Evolutionary conservation across 2,113 vertebrate genomes (phyloP).

Genomic region (Cranoglanis bouderius): DNA sequence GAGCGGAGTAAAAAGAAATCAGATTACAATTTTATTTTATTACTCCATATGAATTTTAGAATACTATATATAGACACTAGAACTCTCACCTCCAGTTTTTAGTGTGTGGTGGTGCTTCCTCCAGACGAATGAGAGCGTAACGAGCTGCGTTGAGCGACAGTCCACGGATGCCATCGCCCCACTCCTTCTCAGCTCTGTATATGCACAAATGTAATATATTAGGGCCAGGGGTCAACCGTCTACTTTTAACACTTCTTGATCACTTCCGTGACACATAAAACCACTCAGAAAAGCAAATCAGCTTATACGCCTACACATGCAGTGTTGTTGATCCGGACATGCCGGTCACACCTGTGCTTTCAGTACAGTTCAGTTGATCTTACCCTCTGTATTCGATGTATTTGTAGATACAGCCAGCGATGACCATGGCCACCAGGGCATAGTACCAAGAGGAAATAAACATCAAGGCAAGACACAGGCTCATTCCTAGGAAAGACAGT

Average conservation of each 20-base stretch:
- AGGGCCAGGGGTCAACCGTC: too few species aligned
- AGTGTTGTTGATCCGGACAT: background rate
- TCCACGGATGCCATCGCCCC: slow-evolving; percentile 93
- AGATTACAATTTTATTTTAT: too few species aligned
- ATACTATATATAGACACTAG: background rate
- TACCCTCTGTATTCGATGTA: slow-evolving; percentile 98
- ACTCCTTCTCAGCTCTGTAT: slow-evolving; percentile 94
- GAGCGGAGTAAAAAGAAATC: background rate
- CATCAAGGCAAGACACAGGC: slow-evolving; percentile 94
- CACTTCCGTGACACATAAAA: background rate
- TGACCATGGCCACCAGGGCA: slow-evolving; percentile 88
- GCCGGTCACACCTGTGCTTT: background rate
- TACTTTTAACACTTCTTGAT: background rate
- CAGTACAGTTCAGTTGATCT: slow-evolving; percentile 56
- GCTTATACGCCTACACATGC: background rate
- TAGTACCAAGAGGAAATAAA: slow-evolving; percentile 98
- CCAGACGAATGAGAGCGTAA: slow-evolving; percentile 89
- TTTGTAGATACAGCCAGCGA: slow-evolving; percentile 95
- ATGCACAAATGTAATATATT: background rate
- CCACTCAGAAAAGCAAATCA: background rate
- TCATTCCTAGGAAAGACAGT: slow-evolving; percentile 95
- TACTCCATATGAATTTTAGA: background rate
- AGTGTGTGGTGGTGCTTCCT: slow-evolving; percentile 90
- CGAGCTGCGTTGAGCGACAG: slow-evolving; percentile 92
- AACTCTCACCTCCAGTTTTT: slow-evolving; percentile 93